Evolutionary conservation across 2,113 vertebrate species (phyloP).

Genomic region (Mixornis gularis): DNA sequence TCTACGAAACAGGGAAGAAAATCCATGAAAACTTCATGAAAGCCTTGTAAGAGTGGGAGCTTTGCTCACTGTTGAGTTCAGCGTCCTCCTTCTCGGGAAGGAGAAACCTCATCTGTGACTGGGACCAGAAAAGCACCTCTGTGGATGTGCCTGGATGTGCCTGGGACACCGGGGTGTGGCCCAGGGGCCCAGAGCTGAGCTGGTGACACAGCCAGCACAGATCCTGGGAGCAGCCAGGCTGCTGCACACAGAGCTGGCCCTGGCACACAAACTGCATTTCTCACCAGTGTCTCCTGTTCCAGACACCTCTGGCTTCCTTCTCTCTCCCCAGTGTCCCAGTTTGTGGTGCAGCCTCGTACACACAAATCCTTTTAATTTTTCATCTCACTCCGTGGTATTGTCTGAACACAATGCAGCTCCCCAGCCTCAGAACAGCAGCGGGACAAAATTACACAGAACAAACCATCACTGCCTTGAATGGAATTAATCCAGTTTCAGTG

Average conservation of each 20-base stretch:
- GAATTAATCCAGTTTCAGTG: neutral
- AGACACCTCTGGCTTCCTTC: neutral
- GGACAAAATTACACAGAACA: neutral
- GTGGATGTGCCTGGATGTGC: neutral
- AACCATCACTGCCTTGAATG: neutral
- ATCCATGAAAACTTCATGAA: neutral
- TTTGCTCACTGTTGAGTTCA: neutral
- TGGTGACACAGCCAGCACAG: fast-evolving
- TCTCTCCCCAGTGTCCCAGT: neutral
- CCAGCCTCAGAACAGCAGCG: fast-evolving
- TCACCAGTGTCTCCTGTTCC: neutral
- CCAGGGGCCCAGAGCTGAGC: neutral
- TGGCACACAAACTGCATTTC: neutral
- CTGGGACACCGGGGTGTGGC: fast-evolving
- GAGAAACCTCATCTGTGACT: neutral
- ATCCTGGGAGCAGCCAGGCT: neutral
- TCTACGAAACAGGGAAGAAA: neutral
- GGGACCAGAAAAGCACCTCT: neutral
- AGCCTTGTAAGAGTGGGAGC: fast-evolving
- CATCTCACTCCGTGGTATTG: neutral
- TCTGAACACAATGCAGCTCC: neutral
- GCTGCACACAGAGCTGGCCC: neutral
- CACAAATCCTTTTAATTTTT: neutral
- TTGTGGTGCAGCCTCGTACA: fast-evolving
- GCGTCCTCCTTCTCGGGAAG: neutral